Evolutionary conservation across 2,888 invertebrate genomes (phyloP), one percentile per base, ranked within the genome.

Genomic region (Pollenia labialis): DNA sequence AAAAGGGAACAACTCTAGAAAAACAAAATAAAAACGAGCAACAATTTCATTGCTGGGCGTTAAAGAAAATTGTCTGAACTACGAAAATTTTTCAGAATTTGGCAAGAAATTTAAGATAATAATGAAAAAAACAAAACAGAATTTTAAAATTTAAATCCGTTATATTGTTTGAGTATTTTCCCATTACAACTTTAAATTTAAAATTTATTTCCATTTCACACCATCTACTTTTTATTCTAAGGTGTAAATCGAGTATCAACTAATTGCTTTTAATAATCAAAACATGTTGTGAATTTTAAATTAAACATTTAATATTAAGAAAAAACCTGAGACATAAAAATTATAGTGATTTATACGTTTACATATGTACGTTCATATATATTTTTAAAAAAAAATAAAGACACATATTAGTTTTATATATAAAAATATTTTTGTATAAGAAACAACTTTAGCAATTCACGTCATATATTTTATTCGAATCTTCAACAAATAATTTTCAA

Each of bases 181-280:
- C 74, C 62, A 79, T 82, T 18, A 40, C 62, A 54, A 72, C 12
- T 72, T 66, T 56, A n/a, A 64, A 77, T 52, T 77, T 82, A 14
- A 52, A 48, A 60, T 68, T 58, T 46, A 72, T 68, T 11, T 66
- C 16, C 46, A 72, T 4, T 44, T 52, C 52, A 60, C 71, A 32
- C 48, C 44, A 48, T 16, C n/a, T 11, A 56, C 40, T 32, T 16
- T 40, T 14, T 48, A 62, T 32, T n/a, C 48, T n/a, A 54, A 83
- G 42, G 44, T 71, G 76, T 76, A 66, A 46, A 32, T 6, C 32
- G 32, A 32, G 6, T 12, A 58, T 56, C 62, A 56, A 64, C 83
- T 83, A 87, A 87, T 87, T 87, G 80, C 12, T 48, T 86, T 80
- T 86, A 86, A 86, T 83, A 80, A 76, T 8, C 76, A n/a, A 40